A percentile compares a stretch with the other conserved stretches of the same genome.
phyloP scores from a whole-genome alignment of 2,888 invertebrate species.

The Spialia ferax region DNA sequence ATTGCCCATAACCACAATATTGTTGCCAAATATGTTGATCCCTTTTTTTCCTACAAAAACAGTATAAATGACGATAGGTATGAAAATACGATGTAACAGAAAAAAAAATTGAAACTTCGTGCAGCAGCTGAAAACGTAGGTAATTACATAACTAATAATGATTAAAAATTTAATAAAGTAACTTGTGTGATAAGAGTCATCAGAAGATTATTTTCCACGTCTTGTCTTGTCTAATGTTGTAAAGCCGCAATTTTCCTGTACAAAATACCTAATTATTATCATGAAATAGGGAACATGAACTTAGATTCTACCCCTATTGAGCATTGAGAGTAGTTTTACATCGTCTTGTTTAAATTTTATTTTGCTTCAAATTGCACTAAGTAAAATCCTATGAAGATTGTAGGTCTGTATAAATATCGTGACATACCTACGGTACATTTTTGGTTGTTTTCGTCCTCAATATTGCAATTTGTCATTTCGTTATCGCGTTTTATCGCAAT shows the following conservation, averaged over 20 bases:
- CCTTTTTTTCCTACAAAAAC: conserved; percentile 51
- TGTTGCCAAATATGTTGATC: conserved; percentile 81
- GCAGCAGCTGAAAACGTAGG: too few species aligned
- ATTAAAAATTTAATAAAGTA: too few species aligned
- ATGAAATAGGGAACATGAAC: too few species aligned
- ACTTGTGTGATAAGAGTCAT: too few species aligned
- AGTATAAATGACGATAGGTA: background rate
- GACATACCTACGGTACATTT: conserved; percentile 45
- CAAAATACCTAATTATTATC: too few species aligned
- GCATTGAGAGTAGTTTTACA: too few species aligned
- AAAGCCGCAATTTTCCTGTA: background rate
- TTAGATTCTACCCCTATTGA: too few species aligned
- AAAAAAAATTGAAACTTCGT: background rate
- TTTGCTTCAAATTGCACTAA: background rate
- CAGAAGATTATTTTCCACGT: too few species aligned
- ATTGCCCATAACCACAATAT: conserved; percentile 79
- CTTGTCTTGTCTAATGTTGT: background rate
- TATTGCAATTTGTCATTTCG: conserved; percentile 78
- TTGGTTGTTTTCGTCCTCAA: conserved; percentile 48
- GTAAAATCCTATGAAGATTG: too few species aligned
- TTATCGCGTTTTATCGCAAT: conserved; percentile 72
- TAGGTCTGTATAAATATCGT: too few species aligned
- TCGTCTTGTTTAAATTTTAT: background rate
- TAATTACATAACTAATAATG: too few species aligned
- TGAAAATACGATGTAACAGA: background rate